Base-by-base conservation (phyloP, 2,888 invertebrate genomes). In the Neoitamus cyanurus region DNA sequence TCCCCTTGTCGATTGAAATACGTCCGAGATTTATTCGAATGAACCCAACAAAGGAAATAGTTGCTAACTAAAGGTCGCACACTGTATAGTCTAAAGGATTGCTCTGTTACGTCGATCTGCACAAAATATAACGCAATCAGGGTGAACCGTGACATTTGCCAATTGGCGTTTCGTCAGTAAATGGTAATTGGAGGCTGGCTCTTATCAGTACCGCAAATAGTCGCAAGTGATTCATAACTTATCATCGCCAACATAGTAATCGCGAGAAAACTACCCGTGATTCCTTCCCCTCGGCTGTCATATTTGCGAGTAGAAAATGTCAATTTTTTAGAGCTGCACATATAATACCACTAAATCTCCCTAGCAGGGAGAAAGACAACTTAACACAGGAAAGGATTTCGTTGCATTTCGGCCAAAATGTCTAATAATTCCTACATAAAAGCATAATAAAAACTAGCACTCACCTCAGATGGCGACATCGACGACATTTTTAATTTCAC, bases 391-490 rank as follows among this genome's bases (percentile, higher is more conserved):
- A 73, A 36, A 15, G 15, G 30, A 73, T 73, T 70, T 31, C 70
- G 30, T 30, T 15, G 31, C 15, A 15, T 25, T 13, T 58, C 42
- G 7, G 13, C 30, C 58, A 68, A n/a, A 80, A 78, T 25, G n/a
- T 20, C 7, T 9, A 15, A 25, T 25, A 58, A 58, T 9, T 20
- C 7, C 58, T 58, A 58, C 9, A 58, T 15, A 58, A 58, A 58
- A 20, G 4, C 5, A 6, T 58, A 80, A 46, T 75, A 83, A 34
- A 84, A 2, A 31, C n/a, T 83, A 87, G 86, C 85, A 92, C 93
- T 92, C 92, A 95, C 94, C 93, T 95, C 94, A 90, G 94, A 94
- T 92, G 95, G 94, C 91, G 94, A 94, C 93, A 94, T 93, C 92
- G 94, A 93, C 92, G 94, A 94, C 94, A 95, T 95, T 86, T 87